These are phyloP conservation scores for Mechanitis messenoides DNA, from an alignment of 2,888 invertebrate genomes.

Conservation along the genomic window DNA sequence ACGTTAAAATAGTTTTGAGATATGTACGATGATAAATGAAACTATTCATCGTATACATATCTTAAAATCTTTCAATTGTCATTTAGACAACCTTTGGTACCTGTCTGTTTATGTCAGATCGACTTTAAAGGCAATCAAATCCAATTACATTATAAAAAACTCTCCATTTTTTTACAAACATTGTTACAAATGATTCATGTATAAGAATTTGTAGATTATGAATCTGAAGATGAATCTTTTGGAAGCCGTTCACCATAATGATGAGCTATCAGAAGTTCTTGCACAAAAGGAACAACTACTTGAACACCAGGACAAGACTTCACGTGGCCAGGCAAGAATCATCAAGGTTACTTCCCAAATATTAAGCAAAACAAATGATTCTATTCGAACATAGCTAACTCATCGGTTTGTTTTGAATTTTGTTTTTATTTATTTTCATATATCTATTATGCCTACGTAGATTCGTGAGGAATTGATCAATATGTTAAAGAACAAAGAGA, in stretches of 20 bases:
- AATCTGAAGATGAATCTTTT: slow-evolving; percentile 63
- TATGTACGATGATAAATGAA: too few relatives aligned
- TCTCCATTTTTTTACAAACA: too few relatives aligned
- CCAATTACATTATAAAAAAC: too few relatives aligned
- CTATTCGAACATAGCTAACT: too few relatives aligned
- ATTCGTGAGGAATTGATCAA: neutral
- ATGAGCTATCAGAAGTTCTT: slow-evolving; percentile 66
- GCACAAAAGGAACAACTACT: slow-evolving; percentile 75
- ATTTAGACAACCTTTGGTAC: neutral
- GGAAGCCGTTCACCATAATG: slow-evolving; percentile 64
- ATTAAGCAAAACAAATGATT: neutral
- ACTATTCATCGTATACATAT: too few relatives aligned
- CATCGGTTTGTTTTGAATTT: too few relatives aligned
- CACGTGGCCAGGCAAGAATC: slow-evolving; percentile 78
- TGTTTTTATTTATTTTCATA: slow-evolving; percentile 16
- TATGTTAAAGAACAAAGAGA: neutral
- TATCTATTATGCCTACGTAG: neutral
- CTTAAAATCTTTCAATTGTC: too few relatives aligned
- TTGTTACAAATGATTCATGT: neutral
- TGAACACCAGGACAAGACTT: slow-evolving; percentile 76
- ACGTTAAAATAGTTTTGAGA: too few relatives aligned
- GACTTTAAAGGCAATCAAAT: too few relatives aligned
- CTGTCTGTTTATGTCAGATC: too few relatives aligned
- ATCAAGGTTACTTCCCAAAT: slow-evolving; percentile 66
- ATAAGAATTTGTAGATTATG: slow-evolving; percentile 49